Percentiles rank a stretch among this genome's conserved stretches.
Evolutionary conservation across 2,797 vertebrate genomes (phyloP).

Genomic region (Buceros bicornis): DNA sequence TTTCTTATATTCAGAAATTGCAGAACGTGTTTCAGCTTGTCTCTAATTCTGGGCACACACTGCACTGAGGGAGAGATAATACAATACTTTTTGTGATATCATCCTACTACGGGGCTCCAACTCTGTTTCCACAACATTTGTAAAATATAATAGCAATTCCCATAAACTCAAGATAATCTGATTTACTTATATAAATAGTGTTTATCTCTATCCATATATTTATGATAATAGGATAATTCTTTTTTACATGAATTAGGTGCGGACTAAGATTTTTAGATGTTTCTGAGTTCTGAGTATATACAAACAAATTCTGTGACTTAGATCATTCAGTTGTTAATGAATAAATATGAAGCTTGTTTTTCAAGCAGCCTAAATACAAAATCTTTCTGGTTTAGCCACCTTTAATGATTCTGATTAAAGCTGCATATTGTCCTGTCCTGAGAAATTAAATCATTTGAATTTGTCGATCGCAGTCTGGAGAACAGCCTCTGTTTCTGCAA

Average conservation of each 20-base stretch:
- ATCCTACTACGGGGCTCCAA: neutral
- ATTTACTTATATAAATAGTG: conserved; percentile 40
- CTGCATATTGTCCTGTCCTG: neutral
- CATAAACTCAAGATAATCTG: neutral
- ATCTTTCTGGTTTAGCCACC: conserved; percentile 17
- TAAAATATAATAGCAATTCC: conserved; percentile 16
- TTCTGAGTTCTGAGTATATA: conserved; percentile 12
- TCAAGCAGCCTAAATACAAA: neutral
- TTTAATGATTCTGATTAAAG: conserved; percentile 41
- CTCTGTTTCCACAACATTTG: neutral
- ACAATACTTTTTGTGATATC: neutral
- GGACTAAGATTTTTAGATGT: conserved; percentile 16
- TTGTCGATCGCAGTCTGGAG: neutral
- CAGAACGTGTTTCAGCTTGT: neutral
- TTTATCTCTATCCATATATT: neutral
- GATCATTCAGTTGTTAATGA: conserved; percentile 19
- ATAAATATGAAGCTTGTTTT: conserved; percentile 52
- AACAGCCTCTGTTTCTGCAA: neutral
- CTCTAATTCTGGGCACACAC: neutral
- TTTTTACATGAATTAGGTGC: conserved; percentile 30
- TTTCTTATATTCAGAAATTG: neutral
- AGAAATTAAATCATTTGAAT: conserved; percentile 27
- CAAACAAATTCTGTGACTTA: conserved; percentile 2
- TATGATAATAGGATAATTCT: conserved; percentile 36
- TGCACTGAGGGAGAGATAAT: neutral